Conservation (phyloP, 2,113 vertebrate genomes). For the Atrichornis clamosus region DNA sequence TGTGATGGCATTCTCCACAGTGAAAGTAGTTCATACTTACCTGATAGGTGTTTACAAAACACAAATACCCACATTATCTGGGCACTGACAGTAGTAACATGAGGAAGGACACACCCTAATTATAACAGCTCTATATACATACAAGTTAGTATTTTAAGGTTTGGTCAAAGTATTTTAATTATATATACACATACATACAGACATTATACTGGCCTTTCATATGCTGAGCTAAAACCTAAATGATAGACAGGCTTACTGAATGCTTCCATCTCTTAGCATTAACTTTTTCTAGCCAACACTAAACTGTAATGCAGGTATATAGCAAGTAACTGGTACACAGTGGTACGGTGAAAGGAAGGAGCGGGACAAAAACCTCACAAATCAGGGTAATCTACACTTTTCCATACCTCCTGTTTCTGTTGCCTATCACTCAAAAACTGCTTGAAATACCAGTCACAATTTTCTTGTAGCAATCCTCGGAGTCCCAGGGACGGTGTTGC, state of each 20-base stretch:
- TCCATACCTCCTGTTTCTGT: conserved; percentile 83
- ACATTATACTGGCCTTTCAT: neutral
- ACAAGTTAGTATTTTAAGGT: neutral
- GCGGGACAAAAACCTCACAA: neutral
- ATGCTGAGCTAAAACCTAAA: neutral
- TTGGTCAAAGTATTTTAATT: neutral
- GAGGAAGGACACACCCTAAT: neutral
- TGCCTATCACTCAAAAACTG: conserved; percentile 84
- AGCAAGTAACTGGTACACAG: neutral
- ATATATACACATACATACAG: neutral
- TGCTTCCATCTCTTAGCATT: neutral
- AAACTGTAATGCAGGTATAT: neutral
- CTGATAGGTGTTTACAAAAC: neutral
- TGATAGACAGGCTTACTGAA: neutral
- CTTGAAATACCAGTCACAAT: conserved; percentile 94
- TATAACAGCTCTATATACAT: neutral
- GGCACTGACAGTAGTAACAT: neutral
- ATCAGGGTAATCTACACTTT: neutral
- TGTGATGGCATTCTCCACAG: neutral
- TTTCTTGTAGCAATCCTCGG: conserved; percentile 79
- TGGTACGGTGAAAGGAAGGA: neutral
- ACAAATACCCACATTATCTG: neutral
- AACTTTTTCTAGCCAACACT: neutral
- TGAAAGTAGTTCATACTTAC: neutral
- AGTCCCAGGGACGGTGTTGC: conserved; percentile 79